Conservation (phyloP, 2,113 vertebrate species). For the Carassius gibelio region DNA sequence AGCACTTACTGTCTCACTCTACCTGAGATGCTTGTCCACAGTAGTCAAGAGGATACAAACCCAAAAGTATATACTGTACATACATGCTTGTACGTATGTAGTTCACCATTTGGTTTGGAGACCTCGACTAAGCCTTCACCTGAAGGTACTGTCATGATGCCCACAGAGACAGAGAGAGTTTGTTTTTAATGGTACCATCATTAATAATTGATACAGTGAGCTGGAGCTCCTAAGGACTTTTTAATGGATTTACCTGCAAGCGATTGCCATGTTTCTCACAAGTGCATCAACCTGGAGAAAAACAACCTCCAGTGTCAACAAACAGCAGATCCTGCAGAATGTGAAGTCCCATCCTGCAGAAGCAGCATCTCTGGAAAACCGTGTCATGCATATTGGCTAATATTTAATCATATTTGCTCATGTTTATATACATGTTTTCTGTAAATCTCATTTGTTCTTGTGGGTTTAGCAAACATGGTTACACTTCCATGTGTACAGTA, state of each 20-base stretch:
- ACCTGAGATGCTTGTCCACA: not conserved
- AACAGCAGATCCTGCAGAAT: slow-evolving; percentile 11
- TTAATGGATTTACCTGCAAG: slow-evolving; percentile 25
- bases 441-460: not conserved
- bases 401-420: not conserved
- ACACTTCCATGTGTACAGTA: not conserved
- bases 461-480: not conserved
- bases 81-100: not conserved
- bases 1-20: not conserved
- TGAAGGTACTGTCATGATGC: slow-evolving; percentile 15
- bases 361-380: not conserved
- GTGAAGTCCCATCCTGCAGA: not conserved
- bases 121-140: not conserved
- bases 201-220: slow-evolving; percentile 51
- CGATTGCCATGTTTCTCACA: not conserved
- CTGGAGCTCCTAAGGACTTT: slow-evolving; percentile 31
- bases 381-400: not conserved
- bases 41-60: not conserved
- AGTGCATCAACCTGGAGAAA: slow-evolving; percentile 29
- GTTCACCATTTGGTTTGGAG: not conserved
- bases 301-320: slow-evolving; percentile 3
- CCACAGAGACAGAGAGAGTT: slow-evolving; percentile 17
- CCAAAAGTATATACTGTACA: not conserved
- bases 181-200: slow-evolving; percentile 36
- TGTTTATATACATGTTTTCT: not conserved